Percentiles rank a stretch among this genome's conserved stretches.
Conservation (phyloP, 2,888 invertebrate species). For the Cepaea hortensis region DNA sequence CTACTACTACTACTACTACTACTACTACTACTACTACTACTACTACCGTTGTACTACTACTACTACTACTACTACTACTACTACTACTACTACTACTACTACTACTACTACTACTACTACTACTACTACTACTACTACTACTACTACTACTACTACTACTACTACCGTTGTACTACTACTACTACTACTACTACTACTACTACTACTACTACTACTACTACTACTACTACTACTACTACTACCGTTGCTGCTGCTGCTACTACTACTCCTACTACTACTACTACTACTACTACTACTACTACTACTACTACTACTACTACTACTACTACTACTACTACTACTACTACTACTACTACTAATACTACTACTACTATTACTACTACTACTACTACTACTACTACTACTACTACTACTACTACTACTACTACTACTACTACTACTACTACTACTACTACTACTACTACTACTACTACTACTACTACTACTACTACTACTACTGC, state of each 20-base stretch:
- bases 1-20: constrained; percentile 21
- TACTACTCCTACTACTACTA: too few species aligned
- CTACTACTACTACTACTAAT: neutral
- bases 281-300: constrained; percentile 20
- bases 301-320: constrained; percentile 22
- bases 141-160: constrained; percentile 12
- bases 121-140: constrained; percentile 25
- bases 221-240: neutral
- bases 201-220: constrained; percentile 27
- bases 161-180: constrained; percentile 9
- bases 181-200: constrained; percentile 20
- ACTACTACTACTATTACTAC: too few species aligned
- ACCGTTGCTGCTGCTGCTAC: too few species aligned
- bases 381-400: too few species aligned
- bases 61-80: too few species aligned
- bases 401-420: too few species aligned
- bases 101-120: constrained; percentile 27
- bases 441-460: too few species aligned
- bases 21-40: constrained; percentile 21
- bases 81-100: neutral
- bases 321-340: constrained; percentile 27
- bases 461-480: too few species aligned
- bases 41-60: neutral
- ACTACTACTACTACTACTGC: too few species aligned
- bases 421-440: too few species aligned